Evolutionary conservation across 2,888 invertebrate genomes (phyloP), one percentile per base, ranked within the genome.

Genomic region (Hemaris fuciformis): DNA sequence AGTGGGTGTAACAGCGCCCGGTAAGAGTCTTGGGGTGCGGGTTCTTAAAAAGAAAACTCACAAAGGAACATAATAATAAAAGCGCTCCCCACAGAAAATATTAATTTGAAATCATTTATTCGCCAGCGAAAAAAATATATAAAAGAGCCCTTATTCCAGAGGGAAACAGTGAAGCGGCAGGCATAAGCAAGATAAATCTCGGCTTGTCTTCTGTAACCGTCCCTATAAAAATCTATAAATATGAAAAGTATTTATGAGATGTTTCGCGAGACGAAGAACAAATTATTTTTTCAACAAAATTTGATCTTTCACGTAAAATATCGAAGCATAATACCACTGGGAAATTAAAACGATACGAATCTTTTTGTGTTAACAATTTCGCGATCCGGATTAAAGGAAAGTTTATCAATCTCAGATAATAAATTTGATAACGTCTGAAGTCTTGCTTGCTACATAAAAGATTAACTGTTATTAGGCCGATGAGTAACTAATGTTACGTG

Each of bases 81-180:
- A 81, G 70, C 70, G 67, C 74, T 76, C 77, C 79, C 80, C 75
- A 78, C 76, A 77, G 78, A 83, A 80, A 81, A 83, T 81, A 84
- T 85, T 85, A 88, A 85, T 86, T 84, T 81, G 77, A 77, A 82
- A 85, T 84, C 79, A 84, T 85, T 86, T 85, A 87, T 84, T 83
- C 77, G 71, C 73, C 76, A 77, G 79, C 74, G 75, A 84, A 84
- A 80, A 81, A 81, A 75, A 42, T 71, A n/a, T n/a, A 81, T 79
- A 81, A 83, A 83, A 76, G 75, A 77, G 73, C 75, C 80, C 77
- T 79, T 75, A 78, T 80, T 82, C 78, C 72, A 74, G 72, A 76
- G 76, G 73, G 77, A 76, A 75, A 79, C 71, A 71, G 73, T 73
- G 73, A 80, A 77, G 76, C 79, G 75, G 74, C 67, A 71, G 75